These are phyloP conservation scores for Lanistes nyassanus DNA, from an alignment of 1,140 invertebrate species.

Conservation along the genomic window DNA sequence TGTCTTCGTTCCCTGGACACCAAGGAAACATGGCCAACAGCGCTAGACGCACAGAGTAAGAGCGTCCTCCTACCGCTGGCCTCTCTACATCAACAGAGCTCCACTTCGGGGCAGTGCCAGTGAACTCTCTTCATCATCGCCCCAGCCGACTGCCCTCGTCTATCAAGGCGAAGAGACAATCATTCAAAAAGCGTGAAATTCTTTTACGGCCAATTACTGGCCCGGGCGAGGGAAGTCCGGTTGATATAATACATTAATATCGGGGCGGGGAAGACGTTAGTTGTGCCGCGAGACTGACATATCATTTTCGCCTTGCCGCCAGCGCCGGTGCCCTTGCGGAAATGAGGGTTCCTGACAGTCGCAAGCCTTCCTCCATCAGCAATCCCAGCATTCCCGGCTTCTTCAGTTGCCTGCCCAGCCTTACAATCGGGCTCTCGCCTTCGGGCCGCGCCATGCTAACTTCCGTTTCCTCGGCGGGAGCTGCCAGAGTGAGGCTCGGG, in stretches of 20 bases:
- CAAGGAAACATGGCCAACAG: not conserved
- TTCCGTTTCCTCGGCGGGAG: too few species aligned
- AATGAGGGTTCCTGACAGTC: slow-evolving; percentile 28
- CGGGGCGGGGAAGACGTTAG: slow-evolving; percentile 1
- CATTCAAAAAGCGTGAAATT: slow-evolving; percentile 37
- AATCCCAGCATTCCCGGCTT: not conserved
- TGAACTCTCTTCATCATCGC: slow-evolving; percentile 9
- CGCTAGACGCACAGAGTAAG: too few species aligned
- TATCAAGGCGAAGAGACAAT: slow-evolving; percentile 28
- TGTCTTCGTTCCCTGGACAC: too few species aligned
- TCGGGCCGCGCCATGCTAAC: too few species aligned
- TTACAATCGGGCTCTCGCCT: too few species aligned
- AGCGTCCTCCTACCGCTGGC: too few species aligned
- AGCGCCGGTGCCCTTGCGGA: slow-evolving; percentile 24
- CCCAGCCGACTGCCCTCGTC: slow-evolving; percentile 13
- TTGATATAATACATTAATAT: slow-evolving; percentile 43
- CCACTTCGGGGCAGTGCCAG: too few species aligned
- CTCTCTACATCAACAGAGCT: too few species aligned
- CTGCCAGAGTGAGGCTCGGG: too few species aligned
- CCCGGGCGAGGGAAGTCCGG: slow-evolving; percentile 12
- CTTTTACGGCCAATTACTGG: slow-evolving; percentile 40
- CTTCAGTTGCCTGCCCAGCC: not conserved
- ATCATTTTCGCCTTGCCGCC: slow-evolving; percentile 18
- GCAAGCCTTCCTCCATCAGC: slow-evolving; percentile 1
- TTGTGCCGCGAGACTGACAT: slow-evolving; percentile 5